Conservation (phyloP, 2,113 vertebrate species). For the Dryoscopus gambensis region DNA sequence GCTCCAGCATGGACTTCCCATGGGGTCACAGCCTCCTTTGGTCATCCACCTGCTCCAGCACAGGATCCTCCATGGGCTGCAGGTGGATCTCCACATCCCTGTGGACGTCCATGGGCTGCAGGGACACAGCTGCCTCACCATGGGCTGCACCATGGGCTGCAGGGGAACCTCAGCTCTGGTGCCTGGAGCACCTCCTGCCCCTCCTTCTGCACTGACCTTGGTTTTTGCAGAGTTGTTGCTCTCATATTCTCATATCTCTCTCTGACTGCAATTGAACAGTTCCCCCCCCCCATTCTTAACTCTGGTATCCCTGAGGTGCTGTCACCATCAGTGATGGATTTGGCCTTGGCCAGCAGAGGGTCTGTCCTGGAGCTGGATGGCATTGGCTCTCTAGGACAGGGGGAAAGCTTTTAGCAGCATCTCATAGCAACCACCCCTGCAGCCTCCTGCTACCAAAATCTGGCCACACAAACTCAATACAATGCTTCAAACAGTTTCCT, state of each 20-base stretch:
- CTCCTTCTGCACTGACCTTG: not conserved
- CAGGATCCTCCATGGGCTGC: too few species aligned
- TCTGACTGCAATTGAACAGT: not conserved
- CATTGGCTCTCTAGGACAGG: not conserved
- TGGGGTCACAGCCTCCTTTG: not conserved
- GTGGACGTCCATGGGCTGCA: not conserved
- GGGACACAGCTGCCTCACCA: not conserved
- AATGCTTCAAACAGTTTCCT: slow-evolving; percentile 29
- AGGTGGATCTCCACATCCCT: not conserved
- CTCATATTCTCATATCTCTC: not conserved
- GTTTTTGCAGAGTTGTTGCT: not conserved
- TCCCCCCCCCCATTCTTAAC: not conserved
- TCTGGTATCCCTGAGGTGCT: not conserved
- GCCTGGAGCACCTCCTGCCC: not conserved
- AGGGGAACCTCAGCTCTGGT: accelerated
- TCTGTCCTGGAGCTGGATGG: not conserved
- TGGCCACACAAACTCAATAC: not conserved
- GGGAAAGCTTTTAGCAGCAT: not conserved
- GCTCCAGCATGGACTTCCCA: accelerated
- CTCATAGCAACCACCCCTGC: not conserved
- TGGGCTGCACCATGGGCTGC: accelerated
- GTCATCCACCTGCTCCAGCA: not conserved
- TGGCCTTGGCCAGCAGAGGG: not conserved
- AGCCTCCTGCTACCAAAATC: not conserved
- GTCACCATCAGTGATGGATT: not conserved